Conservation (phyloP, 2,113 vertebrate genomes). For the Chrysochloris asiatica region DNA sequence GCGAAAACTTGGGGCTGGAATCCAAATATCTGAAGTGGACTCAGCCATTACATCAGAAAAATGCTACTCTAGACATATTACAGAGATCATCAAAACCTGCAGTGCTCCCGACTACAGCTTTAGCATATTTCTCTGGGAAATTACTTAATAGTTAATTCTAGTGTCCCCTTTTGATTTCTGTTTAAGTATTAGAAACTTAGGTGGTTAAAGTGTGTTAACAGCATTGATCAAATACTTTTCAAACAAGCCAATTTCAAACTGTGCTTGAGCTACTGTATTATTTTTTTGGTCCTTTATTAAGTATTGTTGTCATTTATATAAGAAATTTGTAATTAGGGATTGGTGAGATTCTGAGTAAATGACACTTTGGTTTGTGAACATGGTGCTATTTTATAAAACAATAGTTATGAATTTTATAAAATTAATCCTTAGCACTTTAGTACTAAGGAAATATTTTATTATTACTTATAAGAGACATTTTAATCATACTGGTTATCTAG, state of each 20-base stretch:
- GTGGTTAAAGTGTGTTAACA: slow-evolving; percentile 28
- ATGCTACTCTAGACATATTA: slow-evolving; percentile 33
- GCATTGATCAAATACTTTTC: background rate
- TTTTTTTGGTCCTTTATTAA: background rate
- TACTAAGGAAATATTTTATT: background rate
- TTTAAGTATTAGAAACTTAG: slow-evolving; percentile 1
- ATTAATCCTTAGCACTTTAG: background rate
- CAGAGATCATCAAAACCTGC: slow-evolving; percentile 72
- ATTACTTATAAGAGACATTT: no score
- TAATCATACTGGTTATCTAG: background rate
- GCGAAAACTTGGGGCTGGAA: slow-evolving; percentile 88
- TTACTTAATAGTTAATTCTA: background rate
- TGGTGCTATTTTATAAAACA: background rate
- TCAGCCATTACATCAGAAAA: slow-evolving; percentile 87
- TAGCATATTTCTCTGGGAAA: slow-evolving; percentile 92
- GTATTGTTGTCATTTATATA: background rate
- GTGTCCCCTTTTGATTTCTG: background rate
- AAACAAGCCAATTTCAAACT: background rate
- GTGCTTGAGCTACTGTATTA: background rate
- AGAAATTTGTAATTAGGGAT: background rate
- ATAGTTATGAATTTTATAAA: background rate
- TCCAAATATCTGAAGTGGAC: slow-evolving; percentile 92
- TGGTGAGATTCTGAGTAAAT: slow-evolving; percentile 24
- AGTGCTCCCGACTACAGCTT: slow-evolving; percentile 75
- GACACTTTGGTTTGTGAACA: slow-evolving; percentile 1